phyloP scores from a whole-genome alignment of 2,797 vertebrate genomes.

The Psittacula derbiana region DNA sequence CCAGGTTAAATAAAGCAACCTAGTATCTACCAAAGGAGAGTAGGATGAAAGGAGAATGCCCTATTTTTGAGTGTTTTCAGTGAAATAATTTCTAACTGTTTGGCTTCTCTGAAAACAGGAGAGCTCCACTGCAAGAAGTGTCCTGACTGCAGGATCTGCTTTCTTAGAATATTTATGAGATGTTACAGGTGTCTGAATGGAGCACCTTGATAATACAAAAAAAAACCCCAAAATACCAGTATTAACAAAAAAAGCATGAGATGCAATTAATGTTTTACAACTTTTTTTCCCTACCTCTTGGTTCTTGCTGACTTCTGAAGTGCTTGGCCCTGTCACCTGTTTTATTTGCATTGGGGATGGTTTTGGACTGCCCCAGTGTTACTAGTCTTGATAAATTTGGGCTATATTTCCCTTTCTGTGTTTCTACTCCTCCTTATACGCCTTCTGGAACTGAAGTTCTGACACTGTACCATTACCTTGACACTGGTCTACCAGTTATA shows the following conservation, averaged over 20 bases:
- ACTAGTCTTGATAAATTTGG: not conserved
- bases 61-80: not conserved
- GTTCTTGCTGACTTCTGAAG: not conserved
- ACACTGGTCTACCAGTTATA: not conserved
- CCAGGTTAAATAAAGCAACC: constrained; percentile 30
- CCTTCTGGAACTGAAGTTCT: not conserved
- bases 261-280: not conserved
- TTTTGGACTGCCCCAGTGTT: not conserved
- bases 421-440: not conserved
- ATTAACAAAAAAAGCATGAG: not conserved
- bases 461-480: not conserved
- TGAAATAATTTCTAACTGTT: not conserved
- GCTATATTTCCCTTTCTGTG: not conserved
- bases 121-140: not conserved
- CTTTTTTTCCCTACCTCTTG: not conserved
- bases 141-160: not conserved
- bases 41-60: not conserved
- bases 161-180: not conserved
- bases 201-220: not conserved
- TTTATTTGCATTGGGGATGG: not conserved
- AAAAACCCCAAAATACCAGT: accelerated
- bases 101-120: not conserved
- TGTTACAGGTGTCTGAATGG: not conserved
- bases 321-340: not conserved
- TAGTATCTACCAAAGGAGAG: not conserved